Conservation (phyloP, 1,140 invertebrate genomes). For the Magallana gigas region DNA sequence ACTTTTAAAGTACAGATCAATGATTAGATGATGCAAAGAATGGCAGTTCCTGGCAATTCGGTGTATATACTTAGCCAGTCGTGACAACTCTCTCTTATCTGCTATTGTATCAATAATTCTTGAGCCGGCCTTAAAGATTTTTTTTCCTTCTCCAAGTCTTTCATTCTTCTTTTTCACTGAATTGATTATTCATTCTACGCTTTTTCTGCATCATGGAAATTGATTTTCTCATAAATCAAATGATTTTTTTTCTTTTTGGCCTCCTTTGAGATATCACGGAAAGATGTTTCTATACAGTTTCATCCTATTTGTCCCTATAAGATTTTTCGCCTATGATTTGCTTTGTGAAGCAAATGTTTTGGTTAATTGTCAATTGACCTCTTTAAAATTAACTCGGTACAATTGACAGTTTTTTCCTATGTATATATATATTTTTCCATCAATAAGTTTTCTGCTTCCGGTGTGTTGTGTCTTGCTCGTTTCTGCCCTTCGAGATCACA, state of each 20-base stretch:
- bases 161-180: slow-evolving; percentile 19
- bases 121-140: background rate
- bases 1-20: background rate
- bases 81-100: background rate
- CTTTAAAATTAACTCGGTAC: too few species aligned
- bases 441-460: too few species aligned
- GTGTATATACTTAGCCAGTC: background rate
- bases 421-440: too few species aligned
- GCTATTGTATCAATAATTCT: slow-evolving; percentile 17
- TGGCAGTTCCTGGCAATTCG: background rate
- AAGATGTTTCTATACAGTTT: background rate
- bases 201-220: slow-evolving; percentile 15
- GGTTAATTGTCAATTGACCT: too few species aligned
- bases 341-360: too few species aligned
- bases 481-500: background rate
- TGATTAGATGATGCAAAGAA: slow-evolving; percentile 2
- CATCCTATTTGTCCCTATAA: too few species aligned
- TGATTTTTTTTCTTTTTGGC: background rate
- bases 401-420: too few species aligned
- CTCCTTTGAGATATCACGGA: background rate
- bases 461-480: background rate
- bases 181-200: slow-evolving; percentile 18
- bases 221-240: slow-evolving; percentile 38
- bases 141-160: background rate
- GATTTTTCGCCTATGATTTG: too few species aligned